Evolutionary conservation across 2,888 invertebrate species (phyloP), one percentile per base, ranked within the genome.

Genomic region (Cecidostiba fungosa): DNA sequence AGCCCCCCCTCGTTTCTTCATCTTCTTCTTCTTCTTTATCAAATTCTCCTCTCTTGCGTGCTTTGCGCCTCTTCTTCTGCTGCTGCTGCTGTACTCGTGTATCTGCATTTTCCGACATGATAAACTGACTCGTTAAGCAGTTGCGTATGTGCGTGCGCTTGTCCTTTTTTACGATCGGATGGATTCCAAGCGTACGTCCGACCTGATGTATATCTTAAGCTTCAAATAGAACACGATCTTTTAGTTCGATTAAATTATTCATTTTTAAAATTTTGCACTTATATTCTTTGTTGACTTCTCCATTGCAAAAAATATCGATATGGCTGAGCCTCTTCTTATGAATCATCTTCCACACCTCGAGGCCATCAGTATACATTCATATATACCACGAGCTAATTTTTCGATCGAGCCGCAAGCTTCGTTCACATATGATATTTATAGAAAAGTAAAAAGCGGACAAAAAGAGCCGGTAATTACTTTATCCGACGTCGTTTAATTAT

Each of bases 401-500:
- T 50, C 50, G 50, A 50, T 50, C 50, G 19, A 50, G 50, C 16
- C 14, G 3, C 1, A 5, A 50, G 50, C 19, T 50, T 50, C 50
- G 19, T 19, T 19, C 16, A 16, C 4, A 3, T 4, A 16, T 6
- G n/a, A n/a, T 50, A 50, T 50, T 50, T 50, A 19, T 19, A 50
- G 50, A 50, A 50, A 50, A 50, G 50, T 50, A 50, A 50, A 50
- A 50, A 50, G 5, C 50, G 19, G 3, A 50, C 19, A 19, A 50
- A 50, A 50, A 19, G 19, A 50, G 19, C 5, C 50, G 50, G 36
- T 70, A 70, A 70, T 70, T 70, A 36, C 70, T 70, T 32, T 32
- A 70, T 70, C 36, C 70, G 70, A 70, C 36, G 70, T n/a, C 70
- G 70, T 70, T 70, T 70, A 70, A 70, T 70, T 29, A 70, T 70